Base-by-base conservation (phyloP, 2,888 invertebrate species). In the Lasius platythorax region DNA sequence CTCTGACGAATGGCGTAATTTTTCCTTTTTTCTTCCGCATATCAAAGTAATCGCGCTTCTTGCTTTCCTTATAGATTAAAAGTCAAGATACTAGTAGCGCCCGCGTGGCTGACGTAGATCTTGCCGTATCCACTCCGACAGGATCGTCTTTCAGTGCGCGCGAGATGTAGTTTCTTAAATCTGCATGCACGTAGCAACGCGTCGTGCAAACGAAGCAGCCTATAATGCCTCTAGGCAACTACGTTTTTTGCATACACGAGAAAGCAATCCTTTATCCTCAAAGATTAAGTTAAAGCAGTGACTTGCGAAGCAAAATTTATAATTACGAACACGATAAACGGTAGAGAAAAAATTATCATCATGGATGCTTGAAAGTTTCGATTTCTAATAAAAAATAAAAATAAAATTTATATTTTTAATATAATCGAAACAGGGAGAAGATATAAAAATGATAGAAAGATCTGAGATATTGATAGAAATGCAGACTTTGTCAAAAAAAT, bases 201-300 rank as follows among this genome's bases (percentile, higher is more conserved):
- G 50, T 53, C 83, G 81, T 68, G 73, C 58, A 82, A 86, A 87
- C 82, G 75, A 88, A 83, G 63, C 83, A 83, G 73, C 61, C 87
- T 67, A 86, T 88, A 90, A 87, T 86, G 82, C 87, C 50, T 70
- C 81, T 83, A 85, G 90, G 86, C 88, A 85, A 90, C 68, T 79
- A 83, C 70, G 63, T 75, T 63, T 76, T 66, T 74, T 53, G 73
- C 56, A 53, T 76, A 76, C 83, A 9, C 33, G 64, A 83, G 64
- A 63, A 64, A 43, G 83, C 83, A 89, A 89, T 90, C 83, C 81
- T 84, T 83, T 87, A 82, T 70, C 79, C 46, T 79, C 70, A 82
- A 86, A 84, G 87, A 85, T 88, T 87, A 83, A 88, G 85, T 88
- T 87, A 85, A 88, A 88, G 82, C 64, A 67, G 40, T 56, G 61